Conservation (phyloP, 2,888 invertebrate genomes). For the Erannis defoliaria region DNA sequence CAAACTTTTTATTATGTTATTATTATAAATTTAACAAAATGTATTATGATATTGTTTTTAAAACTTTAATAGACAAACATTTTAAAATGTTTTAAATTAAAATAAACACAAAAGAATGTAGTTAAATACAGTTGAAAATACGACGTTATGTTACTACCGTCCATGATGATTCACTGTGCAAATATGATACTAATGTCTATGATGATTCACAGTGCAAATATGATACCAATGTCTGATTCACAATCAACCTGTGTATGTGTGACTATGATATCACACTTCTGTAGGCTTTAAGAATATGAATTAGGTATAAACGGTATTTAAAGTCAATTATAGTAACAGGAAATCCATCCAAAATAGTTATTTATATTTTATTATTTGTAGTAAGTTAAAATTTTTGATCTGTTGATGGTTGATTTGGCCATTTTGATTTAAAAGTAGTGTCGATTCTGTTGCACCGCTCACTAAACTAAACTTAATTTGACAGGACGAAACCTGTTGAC, state of each 20-base stretch:
- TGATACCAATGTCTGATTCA: too few species aligned
- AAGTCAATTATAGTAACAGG: constrained; percentile 19
- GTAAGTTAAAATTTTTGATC: background rate
- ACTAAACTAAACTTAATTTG: too few species aligned
- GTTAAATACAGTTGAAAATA: background rate
- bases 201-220: constrained; percentile 45
- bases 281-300: background rate
- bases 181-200: constrained; percentile 41
- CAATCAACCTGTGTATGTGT: constrained; percentile 33
- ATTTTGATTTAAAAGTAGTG: background rate
- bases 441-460: too few species aligned
- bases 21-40: background rate
- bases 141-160: background rate
- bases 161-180: constrained; percentile 39
- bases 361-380: constrained; percentile 27
- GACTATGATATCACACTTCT: constrained; percentile 21
- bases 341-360: constrained; percentile 31
- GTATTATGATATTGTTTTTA: constrained; percentile 24
- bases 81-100: background rate
- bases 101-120: background rate
- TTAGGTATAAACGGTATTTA: background rate
- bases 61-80: background rate
- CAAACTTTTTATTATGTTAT: constrained; percentile 49
- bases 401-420: constrained; percentile 7
- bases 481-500: too few species aligned